Percentiles rank a stretch among this genome's conserved stretches.
Conservation (phyloP, 2,113 vertebrate genomes). For the Zapornia atra region DNA sequence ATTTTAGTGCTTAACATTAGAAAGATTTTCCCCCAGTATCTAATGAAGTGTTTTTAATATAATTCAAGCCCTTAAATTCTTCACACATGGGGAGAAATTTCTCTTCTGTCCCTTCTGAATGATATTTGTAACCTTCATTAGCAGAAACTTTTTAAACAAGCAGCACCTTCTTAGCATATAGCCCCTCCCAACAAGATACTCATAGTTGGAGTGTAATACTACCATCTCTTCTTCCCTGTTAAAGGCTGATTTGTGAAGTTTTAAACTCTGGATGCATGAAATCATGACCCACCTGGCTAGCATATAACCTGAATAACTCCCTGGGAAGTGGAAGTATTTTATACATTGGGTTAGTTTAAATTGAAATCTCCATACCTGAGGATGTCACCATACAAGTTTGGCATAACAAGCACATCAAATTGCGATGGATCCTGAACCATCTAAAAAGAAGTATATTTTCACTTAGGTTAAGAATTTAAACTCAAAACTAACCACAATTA, state of each 20-base stretch:
- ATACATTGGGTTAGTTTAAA: background rate
- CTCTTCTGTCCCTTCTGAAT: background rate
- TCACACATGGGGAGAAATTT: background rate
- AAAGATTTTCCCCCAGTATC: background rate
- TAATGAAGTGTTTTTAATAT: background rate
- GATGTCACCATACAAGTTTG: constrained; percentile 95
- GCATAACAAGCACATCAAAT: constrained; percentile 97
- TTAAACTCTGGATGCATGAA: background rate
- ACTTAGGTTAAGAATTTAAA: background rate
- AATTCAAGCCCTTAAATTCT: background rate
- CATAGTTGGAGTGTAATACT: background rate
- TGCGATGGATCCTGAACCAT: constrained; percentile 97
- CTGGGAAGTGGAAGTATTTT: background rate
- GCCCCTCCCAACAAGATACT: background rate
- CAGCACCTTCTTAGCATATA: background rate
- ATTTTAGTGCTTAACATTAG: background rate
- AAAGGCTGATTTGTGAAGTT: background rate
- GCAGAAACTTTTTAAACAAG: background rate
- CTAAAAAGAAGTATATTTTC: constrained; percentile 67
- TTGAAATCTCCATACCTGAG: constrained; percentile 81
- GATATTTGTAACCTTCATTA: background rate
- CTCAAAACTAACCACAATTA: background rate
- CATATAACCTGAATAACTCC: background rate
- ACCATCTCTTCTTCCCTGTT: background rate
- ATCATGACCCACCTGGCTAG: background rate